phyloP scores from a whole-genome alignment of 2,888 invertebrate genomes.

The Uloborus plumipes region DNA sequence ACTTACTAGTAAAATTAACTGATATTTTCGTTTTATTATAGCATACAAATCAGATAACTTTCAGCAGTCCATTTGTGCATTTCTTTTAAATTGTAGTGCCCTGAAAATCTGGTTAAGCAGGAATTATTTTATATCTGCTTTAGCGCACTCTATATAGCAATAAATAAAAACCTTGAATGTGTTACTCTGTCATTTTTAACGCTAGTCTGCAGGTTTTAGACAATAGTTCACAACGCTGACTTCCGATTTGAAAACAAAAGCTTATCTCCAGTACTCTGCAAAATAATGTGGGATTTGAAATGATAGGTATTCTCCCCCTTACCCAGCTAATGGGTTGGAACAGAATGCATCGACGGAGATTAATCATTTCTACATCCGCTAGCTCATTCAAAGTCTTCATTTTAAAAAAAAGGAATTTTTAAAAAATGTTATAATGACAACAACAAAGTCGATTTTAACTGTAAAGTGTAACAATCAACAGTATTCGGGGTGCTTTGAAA shows the following conservation, averaged over 20 bases:
- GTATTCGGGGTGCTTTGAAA: too few relatives aligned
- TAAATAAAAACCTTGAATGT: not conserved
- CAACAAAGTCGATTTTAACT: not conserved
- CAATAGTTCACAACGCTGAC: constrained; percentile 39
- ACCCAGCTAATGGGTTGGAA: not conserved
- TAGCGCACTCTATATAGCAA: too few relatives aligned
- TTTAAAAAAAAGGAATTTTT: not conserved
- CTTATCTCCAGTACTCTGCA: constrained; percentile 41
- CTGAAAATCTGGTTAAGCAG: too few relatives aligned
- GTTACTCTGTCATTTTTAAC: constrained; percentile 38
- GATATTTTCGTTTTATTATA: too few relatives aligned
- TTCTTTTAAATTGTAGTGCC: too few relatives aligned
- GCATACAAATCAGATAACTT: too few relatives aligned
- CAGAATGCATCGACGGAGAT: constrained; percentile 22
- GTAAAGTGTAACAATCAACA: too few relatives aligned
- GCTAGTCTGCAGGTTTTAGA: constrained; percentile 39
- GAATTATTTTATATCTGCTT: too few relatives aligned
- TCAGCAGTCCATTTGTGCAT: too few relatives aligned
- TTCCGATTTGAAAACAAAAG: constrained; percentile 53
- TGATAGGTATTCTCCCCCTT: constrained; percentile 37
- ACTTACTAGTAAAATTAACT: too few relatives aligned
- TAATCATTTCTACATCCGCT: constrained; percentile 39
- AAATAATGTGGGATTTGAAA: constrained; percentile 36
- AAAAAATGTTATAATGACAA: not conserved
- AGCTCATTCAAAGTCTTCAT: too few relatives aligned